phyloP scores from a whole-genome alignment of 1,140 invertebrate genomes.

The Sminthurides bifidus region DNA sequence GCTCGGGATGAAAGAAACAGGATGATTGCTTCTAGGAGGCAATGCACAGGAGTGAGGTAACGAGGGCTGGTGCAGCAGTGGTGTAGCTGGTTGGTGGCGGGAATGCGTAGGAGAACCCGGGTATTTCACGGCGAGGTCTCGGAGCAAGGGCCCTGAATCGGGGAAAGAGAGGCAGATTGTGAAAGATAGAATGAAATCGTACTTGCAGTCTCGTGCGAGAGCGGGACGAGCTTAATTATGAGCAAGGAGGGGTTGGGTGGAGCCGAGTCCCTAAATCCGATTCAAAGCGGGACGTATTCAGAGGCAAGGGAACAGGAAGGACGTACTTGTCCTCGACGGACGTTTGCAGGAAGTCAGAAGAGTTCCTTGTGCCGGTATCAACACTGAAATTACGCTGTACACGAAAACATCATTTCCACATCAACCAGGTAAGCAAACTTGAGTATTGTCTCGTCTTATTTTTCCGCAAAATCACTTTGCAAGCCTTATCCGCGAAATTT shows the following conservation, averaged over 20 bases:
- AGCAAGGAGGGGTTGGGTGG: constrained; percentile 29
- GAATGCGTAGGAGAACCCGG: too few relatives aligned
- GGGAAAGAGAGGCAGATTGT: too few relatives aligned
- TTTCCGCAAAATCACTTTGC: too few relatives aligned
- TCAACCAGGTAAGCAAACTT: constrained; percentile 15
- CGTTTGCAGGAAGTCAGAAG: constrained; percentile 32
- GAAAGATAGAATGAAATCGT: too few relatives aligned
- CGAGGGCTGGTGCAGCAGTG: neutral
- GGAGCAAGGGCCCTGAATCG: too few relatives aligned
- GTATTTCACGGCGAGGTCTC: too few relatives aligned
- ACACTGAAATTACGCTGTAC: constrained; percentile 32
- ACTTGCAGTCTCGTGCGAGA: too few relatives aligned
- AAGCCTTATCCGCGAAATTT: too few relatives aligned
- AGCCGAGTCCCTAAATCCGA: constrained; percentile 26
- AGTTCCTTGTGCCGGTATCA: constrained; percentile 32
- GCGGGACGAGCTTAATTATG: constrained; percentile 31
- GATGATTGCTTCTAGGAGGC: too few relatives aligned
- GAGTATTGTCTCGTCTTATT: too few relatives aligned
- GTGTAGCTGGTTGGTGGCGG: neutral
- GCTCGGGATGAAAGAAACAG: too few relatives aligned
- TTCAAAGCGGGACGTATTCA: constrained; percentile 26
- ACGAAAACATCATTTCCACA: constrained; percentile 31
- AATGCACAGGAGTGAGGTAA: neutral
- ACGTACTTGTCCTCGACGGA: constrained; percentile 32
- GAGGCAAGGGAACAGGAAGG: constrained; percentile 31